Conservation (phyloP, 2,797 vertebrate species). For the Hapalemur alaotrensis region DNA sequence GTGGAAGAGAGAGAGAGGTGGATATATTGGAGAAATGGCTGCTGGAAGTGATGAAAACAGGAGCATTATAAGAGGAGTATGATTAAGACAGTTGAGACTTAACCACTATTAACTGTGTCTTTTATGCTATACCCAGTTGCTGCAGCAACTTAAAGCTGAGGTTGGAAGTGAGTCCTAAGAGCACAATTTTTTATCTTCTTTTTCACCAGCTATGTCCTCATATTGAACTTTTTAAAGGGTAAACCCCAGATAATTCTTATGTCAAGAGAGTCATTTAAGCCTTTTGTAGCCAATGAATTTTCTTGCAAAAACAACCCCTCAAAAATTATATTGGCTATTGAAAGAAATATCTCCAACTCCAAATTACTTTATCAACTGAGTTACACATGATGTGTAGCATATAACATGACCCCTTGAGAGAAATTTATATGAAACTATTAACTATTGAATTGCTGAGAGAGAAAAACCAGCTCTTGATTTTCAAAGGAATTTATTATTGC, state of each 20-base stretch:
- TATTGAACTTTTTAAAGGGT: conserved; percentile 9
- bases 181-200: background rate
- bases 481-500: background rate
- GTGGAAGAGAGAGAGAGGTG: background rate
- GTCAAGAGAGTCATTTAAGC: background rate
- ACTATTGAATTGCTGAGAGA: background rate
- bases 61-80: rapidly evolving
- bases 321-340: background rate
- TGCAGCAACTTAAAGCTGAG: background rate
- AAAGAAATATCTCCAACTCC: background rate
- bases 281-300: conserved; percentile 42
- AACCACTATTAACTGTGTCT: background rate
- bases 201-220: background rate
- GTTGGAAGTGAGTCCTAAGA: background rate
- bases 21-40: background rate
- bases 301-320: background rate
- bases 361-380: background rate
- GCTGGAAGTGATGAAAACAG: background rate
- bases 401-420: background rate
- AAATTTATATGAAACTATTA: background rate
- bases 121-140: rapidly evolving
- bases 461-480: background rate
- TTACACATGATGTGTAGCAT: background rate
- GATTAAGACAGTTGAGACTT: background rate
- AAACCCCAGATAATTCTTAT: background rate